These are phyloP conservation scores for Cephalopachus bancanus DNA, from an alignment of 2,797 vertebrate species.

Conservation along the genomic window DNA sequence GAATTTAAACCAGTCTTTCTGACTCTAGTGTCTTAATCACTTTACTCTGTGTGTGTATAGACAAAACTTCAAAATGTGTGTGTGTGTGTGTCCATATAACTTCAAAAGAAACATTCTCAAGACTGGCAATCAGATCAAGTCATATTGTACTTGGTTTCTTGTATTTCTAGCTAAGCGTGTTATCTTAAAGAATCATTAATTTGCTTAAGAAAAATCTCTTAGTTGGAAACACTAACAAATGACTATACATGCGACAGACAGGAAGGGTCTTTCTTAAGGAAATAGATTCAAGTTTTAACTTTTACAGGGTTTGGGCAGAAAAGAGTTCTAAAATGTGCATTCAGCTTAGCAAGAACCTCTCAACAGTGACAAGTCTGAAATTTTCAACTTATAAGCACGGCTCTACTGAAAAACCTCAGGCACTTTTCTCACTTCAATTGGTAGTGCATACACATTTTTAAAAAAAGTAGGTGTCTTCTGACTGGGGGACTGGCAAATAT, in stretches of 20 bases:
- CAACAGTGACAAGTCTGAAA: constrained; percentile 48
- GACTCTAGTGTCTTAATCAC: neutral
- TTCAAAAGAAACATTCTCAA: neutral
- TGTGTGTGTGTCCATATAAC: neutral
- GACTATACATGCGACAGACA: constrained; percentile 7
- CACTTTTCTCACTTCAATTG: constrained; percentile 52
- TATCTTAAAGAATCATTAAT: constrained; percentile 39
- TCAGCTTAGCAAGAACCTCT: constrained; percentile 20
- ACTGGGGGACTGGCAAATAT: constrained; percentile 8
- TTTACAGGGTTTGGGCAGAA: constrained; percentile 43
- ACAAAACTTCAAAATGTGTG: neutral
- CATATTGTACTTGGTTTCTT: constrained; percentile 1
- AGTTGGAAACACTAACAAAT: constrained; percentile 38
- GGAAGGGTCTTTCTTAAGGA: neutral
- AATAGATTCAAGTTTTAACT: constrained; percentile 52
- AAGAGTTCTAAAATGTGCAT: constrained; percentile 14
- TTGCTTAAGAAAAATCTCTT: constrained; percentile 13
- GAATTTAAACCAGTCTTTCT: neutral
- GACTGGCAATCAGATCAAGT: neutral
- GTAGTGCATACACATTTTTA: neutral
- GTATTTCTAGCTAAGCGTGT: neutral
- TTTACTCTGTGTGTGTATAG: neutral
- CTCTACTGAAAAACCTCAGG: constrained; percentile 56
- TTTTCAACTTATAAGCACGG: constrained; percentile 43
- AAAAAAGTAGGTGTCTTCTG: neutral